phyloP scores from a whole-genome alignment of 2,888 invertebrate species.

The Lymantria monacha region DNA sequence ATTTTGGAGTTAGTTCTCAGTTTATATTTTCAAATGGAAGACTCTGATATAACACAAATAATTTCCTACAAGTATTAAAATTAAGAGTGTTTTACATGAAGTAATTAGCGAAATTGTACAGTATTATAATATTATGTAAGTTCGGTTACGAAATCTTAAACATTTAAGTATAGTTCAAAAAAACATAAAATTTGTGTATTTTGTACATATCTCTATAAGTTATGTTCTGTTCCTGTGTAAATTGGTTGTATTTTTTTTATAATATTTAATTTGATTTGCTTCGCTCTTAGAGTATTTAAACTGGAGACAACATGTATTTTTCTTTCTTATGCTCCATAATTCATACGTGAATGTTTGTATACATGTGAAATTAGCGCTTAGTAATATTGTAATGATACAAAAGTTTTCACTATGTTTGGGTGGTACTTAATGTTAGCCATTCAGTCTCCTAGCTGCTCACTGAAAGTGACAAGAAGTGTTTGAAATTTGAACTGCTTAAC shows the following conservation, averaged over 20 bases:
- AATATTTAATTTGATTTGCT: conserved; percentile 48
- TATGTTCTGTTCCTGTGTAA: conserved; percentile 79
- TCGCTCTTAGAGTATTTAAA: conserved; percentile 21
- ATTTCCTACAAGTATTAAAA: conserved; percentile 71
- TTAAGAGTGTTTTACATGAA: conserved; percentile 72
- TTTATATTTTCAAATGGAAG: conserved; percentile 50
- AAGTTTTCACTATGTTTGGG: no score
- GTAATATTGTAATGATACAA: background rate
- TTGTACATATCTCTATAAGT: conserved; percentile 77
- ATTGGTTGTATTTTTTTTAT: conserved; percentile 38
- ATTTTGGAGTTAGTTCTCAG: conserved; percentile 46
- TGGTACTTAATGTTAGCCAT: no score
- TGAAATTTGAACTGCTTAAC: no score
- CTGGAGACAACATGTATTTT: conserved; percentile 12
- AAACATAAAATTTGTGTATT: conserved; percentile 68
- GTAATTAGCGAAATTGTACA: conserved; percentile 81
- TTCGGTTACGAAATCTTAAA: conserved; percentile 65
- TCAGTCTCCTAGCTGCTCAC: conserved; percentile 7
- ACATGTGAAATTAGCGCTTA: conserved; percentile 41
- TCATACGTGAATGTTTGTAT: conserved; percentile 8
- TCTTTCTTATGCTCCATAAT: background rate
- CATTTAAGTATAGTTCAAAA: conserved; percentile 69
- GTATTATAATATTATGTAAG: conserved; percentile 77
- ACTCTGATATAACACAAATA: conserved; percentile 69
- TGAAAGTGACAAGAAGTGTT: conserved; percentile 4